Evolutionary conservation across 2,113 vertebrate species (phyloP), one percentile per base, ranked within the genome.

Genomic region (Origma solitaria): DNA sequence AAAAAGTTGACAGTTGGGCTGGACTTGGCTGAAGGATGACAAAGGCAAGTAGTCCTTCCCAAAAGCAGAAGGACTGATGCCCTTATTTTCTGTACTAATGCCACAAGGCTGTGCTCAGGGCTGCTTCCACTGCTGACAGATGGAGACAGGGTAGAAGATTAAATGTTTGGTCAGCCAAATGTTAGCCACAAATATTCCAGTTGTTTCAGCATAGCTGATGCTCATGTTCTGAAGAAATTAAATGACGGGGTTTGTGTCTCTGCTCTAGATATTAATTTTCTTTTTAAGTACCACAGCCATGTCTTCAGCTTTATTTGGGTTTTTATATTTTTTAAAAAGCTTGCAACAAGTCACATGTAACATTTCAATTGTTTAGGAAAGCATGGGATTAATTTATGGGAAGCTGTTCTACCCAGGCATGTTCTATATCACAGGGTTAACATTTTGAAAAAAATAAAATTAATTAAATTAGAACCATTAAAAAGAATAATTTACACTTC

Each of bases 161-260:
- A 86, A 90, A 91, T 30, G 28, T 94, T 78, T 81, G 83, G n/a
- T 75, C 82, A 73, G 35, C 25, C n/a, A 82, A 82, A 54, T 38
- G 47, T 47, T 73, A 88, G 45, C 44, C 28, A 78, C 86, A 92
- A 82, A 87, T 56, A 91, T 60, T 94, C 25, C 70, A 85, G 50
- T 38, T 88, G 40, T 69, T 91, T 79, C 60, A 79, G 73, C 49
- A 65, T 70, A 86, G 57, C 45, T 76, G 69, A 75, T 92, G 50
- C 14, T 79, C 56, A 25, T 65, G 17, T 51, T 92, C 45, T 47
- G 24, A 20, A 72, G 33, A 61, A 85, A 81, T 73, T 79, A 44
- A 68, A 77, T 54, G 6, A 15, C 13, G 5, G 0, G 0, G 2
- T 7, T 79, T 44, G 11, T 37, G 24, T 56, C 21, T 80, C 33